A percentile compares a stretch with the other conserved stretches of the same genome.
Evolutionary conservation across 2,797 vertebrate species (phyloP).

Genomic region (Menidia menidia): DNA sequence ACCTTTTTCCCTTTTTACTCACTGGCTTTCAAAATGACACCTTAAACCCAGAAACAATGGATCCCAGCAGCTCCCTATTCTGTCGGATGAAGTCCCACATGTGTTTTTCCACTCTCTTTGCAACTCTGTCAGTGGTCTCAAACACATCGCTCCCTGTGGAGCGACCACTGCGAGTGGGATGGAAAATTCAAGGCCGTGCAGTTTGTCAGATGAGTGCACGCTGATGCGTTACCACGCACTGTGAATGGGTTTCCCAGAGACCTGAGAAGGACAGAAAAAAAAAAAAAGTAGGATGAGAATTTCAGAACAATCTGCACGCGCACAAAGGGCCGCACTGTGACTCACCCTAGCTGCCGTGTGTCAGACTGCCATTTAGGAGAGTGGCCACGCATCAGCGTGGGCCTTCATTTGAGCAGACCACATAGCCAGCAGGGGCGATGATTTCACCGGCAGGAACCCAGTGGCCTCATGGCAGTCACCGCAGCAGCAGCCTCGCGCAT

Average conservation of each 20-base stretch:
- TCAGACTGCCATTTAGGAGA: constrained; percentile 49
- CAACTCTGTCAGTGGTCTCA: constrained; percentile 25
- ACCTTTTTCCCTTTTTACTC: constrained; percentile 28
- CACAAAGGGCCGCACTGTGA: constrained; percentile 67
- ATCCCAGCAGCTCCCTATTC: constrained; percentile 26
- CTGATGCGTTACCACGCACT: constrained; percentile 47
- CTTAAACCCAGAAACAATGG: constrained; percentile 6
- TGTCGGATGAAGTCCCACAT: constrained; percentile 42
- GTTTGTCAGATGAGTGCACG: constrained; percentile 45
- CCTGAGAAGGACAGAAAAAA: neutral
- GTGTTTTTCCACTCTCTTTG: constrained; percentile 54
- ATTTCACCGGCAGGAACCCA: constrained; percentile 53
- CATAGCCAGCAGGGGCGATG: constrained; percentile 53
- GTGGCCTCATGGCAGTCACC: constrained; percentile 42
- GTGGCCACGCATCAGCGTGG: constrained; percentile 57
- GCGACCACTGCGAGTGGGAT: constrained; percentile 49
- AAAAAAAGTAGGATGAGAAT: constrained; percentile 59
- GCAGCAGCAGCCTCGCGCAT: constrained; percentile 47
- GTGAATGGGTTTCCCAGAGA: constrained; percentile 71
- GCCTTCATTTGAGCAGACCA: constrained; percentile 61
- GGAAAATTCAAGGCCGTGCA: constrained; percentile 55
- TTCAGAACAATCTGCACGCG: constrained; percentile 37
- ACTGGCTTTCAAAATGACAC: constrained; percentile 1
- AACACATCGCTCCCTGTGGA: constrained; percentile 63
- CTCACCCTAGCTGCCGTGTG: constrained; percentile 54